Conservation (phyloP, 1,140 invertebrate species). For the Probaryconus sp. region DNA sequence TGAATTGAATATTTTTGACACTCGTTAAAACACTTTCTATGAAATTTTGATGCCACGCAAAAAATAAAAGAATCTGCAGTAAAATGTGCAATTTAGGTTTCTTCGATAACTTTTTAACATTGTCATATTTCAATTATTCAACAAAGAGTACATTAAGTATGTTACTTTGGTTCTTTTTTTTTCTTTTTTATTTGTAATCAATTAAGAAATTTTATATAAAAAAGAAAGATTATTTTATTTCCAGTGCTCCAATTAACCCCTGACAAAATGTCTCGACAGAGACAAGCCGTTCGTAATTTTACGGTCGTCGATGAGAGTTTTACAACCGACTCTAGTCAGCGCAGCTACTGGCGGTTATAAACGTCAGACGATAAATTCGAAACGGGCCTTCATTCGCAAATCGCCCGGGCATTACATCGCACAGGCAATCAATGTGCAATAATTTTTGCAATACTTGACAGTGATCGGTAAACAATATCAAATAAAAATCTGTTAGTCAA, state of each 20-base stretch:
- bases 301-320: conserved; percentile 51
- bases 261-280: conserved; percentile 28
- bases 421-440: conserved; percentile 62
- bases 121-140: no score
- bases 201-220: conserved; percentile 7
- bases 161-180: no score
- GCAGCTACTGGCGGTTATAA: conserved; percentile 63
- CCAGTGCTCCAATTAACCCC: conserved; percentile 16
- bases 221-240: conserved; percentile 18
- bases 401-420: conserved; percentile 54
- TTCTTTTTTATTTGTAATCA: conserved; percentile 14
- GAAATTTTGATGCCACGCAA: no score
- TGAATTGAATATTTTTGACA: no score
- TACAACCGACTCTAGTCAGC: conserved; percentile 48
- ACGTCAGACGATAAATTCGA: conserved; percentile 60
- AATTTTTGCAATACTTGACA: conserved; percentile 65
- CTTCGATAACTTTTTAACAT: no score
- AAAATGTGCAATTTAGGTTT: no score
- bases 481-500: no score
- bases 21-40: no score
- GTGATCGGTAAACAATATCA: conserved; percentile 40
- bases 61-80: no score
- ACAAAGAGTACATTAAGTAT: no score
- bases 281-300: conserved; percentile 42
- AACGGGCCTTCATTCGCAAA: conserved; percentile 55